Conservation (phyloP, 2,113 vertebrate species). For the Chitala chitala region DNA sequence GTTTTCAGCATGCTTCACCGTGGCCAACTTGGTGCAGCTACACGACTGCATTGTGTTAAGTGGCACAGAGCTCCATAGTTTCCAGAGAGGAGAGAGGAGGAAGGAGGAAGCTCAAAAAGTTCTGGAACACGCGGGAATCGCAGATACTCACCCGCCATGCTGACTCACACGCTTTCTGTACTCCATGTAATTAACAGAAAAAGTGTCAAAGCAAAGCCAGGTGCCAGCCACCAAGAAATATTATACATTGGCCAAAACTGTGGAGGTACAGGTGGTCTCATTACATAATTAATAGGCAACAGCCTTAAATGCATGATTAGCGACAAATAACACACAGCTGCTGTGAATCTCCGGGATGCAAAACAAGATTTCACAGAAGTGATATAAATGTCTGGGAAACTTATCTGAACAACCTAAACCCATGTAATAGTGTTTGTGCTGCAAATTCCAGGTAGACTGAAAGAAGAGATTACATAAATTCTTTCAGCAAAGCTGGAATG, state of each 20-base stretch:
- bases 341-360: slow-evolving; percentile 16
- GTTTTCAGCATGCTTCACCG: no score
- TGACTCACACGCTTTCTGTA: neutral
- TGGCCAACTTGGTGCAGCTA: no score
- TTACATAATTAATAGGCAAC: slow-evolving; percentile 14
- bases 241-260: slow-evolving; percentile 26
- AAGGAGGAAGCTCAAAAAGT: no score
- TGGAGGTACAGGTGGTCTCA: slow-evolving; percentile 38
- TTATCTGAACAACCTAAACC: neutral
- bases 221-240: slow-evolving; percentile 16
- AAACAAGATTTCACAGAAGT: no score
- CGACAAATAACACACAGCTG: slow-evolving; percentile 24
- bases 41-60: no score
- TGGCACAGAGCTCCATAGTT: no score
- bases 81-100: no score
- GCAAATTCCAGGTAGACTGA: no score
- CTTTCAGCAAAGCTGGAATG: no score
- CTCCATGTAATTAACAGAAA: slow-evolving; percentile 31
- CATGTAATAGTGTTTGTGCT: no score
- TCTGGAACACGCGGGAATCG: neutral
- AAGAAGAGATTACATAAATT: no score
- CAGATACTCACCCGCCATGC: neutral
- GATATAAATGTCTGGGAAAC: neutral
- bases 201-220: slow-evolving; percentile 34
- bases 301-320: slow-evolving; percentile 31